These are phyloP conservation scores for Macrosteles quadrilineatus DNA, from an alignment of 1,140 invertebrate genomes.

Conservation along the genomic window DNA sequence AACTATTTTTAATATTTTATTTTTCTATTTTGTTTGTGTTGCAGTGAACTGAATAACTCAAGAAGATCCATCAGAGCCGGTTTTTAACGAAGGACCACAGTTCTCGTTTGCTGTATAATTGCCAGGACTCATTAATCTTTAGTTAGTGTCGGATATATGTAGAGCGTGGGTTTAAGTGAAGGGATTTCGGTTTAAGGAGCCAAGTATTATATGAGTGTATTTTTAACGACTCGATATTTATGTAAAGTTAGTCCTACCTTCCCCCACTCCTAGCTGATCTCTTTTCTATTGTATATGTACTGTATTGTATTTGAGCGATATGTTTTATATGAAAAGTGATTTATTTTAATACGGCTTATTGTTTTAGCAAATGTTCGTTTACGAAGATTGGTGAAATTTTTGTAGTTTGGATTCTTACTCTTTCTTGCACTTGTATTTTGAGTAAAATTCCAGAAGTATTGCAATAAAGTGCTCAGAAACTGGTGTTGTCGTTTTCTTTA, in stretches of 20 bases:
- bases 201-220: conserved; percentile 23
- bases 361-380: not conserved
- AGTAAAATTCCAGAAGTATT: not conserved
- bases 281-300: conserved; percentile 26
- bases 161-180: not conserved
- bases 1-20: too few species aligned
- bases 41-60: conserved; percentile 6
- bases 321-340: conserved; percentile 26
- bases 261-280: conserved; percentile 6
- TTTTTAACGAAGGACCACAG: not conserved
- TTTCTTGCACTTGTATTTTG: conserved; percentile 8
- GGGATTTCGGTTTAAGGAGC: not conserved
- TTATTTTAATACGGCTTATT: conserved; percentile 17
- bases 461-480: conserved; percentile 2
- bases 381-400: not conserved
- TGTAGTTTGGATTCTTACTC: conserved; percentile 4
- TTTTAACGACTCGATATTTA: conserved; percentile 19
- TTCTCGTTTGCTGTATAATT: conserved; percentile 1
- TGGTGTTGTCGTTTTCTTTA: not conserved
- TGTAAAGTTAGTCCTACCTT: conserved; percentile 14
- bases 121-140: not conserved
- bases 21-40: not conserved
- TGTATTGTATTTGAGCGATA: conserved; percentile 2
- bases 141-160: conserved; percentile 3
- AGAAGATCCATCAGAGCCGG: not conserved